These are phyloP conservation scores for Pelusios castaneus DNA, from an alignment of 2,113 vertebrate genomes.

Conservation along the genomic window DNA sequence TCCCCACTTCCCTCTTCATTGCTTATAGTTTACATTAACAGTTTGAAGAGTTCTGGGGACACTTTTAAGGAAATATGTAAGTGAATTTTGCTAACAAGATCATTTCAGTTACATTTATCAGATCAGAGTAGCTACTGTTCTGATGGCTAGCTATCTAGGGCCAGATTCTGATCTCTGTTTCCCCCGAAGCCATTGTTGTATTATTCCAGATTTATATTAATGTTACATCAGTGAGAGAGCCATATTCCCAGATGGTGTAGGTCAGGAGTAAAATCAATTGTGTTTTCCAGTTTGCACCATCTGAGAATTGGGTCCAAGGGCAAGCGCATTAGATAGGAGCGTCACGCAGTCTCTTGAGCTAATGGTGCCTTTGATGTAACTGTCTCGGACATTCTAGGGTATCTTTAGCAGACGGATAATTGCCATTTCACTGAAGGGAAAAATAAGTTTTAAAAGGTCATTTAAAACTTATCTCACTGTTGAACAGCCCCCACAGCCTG, in stretches of 20 bases:
- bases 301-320: not conserved
- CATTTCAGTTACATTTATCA: not conserved
- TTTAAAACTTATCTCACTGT: not conserved
- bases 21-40: not conserved
- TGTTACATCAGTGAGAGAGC: not conserved
- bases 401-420: not conserved
- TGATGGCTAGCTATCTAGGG: not conserved
- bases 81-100: not conserved
- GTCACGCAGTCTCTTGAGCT: not conserved
- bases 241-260: not conserved
- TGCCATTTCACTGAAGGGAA: rapidly evolving
- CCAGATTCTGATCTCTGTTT: not conserved
- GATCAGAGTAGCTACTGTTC: not conserved
- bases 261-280: not conserved
- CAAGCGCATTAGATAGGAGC: rapidly evolving
- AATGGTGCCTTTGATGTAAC: rapidly evolving
- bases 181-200: not conserved
- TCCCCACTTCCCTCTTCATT: not conserved
- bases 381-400: not conserved
- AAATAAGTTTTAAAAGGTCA: not conserved
- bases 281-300: not conserved
- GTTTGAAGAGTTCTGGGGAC: not conserved
- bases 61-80: not conserved
- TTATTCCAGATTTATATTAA: not conserved
- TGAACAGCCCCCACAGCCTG: not conserved